These are phyloP conservation scores for Oncorhynchus gorbuscha DNA, from an alignment of 2,113 vertebrate genomes.

Conservation along the genomic window DNA sequence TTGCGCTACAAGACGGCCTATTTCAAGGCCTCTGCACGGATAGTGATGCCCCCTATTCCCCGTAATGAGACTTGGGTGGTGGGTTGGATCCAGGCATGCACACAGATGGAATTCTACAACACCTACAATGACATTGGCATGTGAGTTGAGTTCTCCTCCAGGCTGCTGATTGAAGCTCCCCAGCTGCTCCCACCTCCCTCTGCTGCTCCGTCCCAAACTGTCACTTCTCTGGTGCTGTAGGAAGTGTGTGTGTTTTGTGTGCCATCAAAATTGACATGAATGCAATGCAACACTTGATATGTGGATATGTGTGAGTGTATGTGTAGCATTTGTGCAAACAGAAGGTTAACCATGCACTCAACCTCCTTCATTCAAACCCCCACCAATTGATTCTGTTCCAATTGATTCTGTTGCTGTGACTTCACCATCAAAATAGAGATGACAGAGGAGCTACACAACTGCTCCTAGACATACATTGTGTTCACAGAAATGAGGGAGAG, in stretches of 20 bases:
- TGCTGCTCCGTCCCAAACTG: neutral
- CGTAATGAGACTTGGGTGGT: slow-evolving; percentile 95
- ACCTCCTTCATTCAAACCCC: slow-evolving; percentile 63
- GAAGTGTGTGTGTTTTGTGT: neutral
- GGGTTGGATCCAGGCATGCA: slow-evolving; percentile 98
- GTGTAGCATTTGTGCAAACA: slow-evolving; percentile 56
- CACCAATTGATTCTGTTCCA: slow-evolving; percentile 58
- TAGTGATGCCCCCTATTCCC: slow-evolving; percentile 91
- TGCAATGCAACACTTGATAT: slow-evolving; percentile 4
- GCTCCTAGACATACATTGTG: slow-evolving; percentile 46
- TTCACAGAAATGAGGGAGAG: slow-evolving; percentile 22
- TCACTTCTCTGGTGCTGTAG: neutral
- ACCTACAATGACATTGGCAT: slow-evolving; percentile 92
- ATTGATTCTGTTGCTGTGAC: slow-evolving; percentile 59
- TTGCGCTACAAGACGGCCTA: slow-evolving; percentile 96
- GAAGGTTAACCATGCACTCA: slow-evolving; percentile 57
- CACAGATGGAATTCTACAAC: slow-evolving; percentile 99
- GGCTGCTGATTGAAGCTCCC: neutral
- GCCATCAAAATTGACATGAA: neutral
- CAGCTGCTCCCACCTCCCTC: neutral
- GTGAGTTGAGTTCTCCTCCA: slow-evolving; percentile 72
- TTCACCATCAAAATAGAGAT: slow-evolving; percentile 63
- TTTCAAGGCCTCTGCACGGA: slow-evolving; percentile 91
- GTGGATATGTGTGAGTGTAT: neutral
- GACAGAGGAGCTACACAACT: slow-evolving; percentile 59